Percentiles rank a stretch among this genome's conserved stretches.
Evolutionary conservation across 2,888 invertebrate species (phyloP).

Genomic region (Microchrysa polita): DNA sequence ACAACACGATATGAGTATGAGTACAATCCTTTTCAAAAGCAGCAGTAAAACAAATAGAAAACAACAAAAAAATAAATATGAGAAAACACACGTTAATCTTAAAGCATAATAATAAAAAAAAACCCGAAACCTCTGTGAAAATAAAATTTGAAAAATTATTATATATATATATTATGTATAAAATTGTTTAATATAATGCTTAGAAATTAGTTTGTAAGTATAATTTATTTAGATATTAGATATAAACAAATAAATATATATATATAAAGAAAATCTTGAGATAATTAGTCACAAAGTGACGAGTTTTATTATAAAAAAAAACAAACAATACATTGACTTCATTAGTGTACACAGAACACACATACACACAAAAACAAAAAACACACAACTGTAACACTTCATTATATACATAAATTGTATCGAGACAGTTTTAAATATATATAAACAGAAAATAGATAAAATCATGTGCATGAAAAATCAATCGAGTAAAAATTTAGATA

Average conservation of each 20-base stretch:
- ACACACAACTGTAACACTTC: not conserved
- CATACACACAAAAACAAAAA: not conserved
- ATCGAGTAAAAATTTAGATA: no score
- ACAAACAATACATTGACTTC: slow-evolving; percentile 7
- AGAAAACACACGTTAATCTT: slow-evolving; percentile 2
- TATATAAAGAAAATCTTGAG: slow-evolving; percentile 23
- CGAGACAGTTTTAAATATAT: no score
- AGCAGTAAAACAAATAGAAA: slow-evolving; percentile 17
- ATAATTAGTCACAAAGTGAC: slow-evolving; percentile 43
- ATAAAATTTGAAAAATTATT: slow-evolving; percentile 10
- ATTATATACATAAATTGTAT: no score
- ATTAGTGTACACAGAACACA: slow-evolving; percentile 18
- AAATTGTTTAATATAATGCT: slow-evolving; percentile 5
- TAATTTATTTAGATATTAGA: slow-evolving; percentile 40
- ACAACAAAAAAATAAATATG: no score
- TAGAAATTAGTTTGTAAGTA: slow-evolving; percentile 20
- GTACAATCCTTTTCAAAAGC: slow-evolving; percentile 38
- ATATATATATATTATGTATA: not conserved
- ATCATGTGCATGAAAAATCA: no score
- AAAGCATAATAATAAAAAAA: slow-evolving; percentile 19
- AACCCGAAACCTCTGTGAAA: slow-evolving; percentile 40
- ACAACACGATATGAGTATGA: no score
- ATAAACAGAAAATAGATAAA: no score
- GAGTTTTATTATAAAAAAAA: slow-evolving; percentile 41
- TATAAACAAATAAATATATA: slow-evolving; percentile 25